Evolutionary conservation across 2,888 invertebrate species (phyloP), one percentile per base, ranked within the genome.

Genomic region (Mythimna lalbum): DNA sequence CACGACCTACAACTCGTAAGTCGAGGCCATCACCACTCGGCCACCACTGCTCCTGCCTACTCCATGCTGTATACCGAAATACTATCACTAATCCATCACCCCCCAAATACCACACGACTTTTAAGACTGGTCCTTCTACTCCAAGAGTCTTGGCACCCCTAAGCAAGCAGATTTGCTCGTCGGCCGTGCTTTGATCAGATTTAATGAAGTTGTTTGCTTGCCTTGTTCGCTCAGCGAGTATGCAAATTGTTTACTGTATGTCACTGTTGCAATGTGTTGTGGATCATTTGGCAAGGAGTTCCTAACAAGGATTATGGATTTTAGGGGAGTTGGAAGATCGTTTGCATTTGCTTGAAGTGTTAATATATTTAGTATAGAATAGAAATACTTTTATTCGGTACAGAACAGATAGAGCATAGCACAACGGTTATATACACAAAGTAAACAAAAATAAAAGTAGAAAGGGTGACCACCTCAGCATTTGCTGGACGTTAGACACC

Each of bases 161-260:
- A 69, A 81, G 55, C 62, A 79, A 79, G 73, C 73, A 78, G 74
- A 64, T 78, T 78, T 78, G 52, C 74, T 82, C 53, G 21, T 62
- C 67, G 59, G 36, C 76, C 64, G 57, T 73, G 70, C 56, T 70
- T 79, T 70, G 69, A 84, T 81, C 70, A 79, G 65, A 83, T 70
- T 83, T 77, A 84, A 83, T 77, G 79, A 82, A 79, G 82, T 76
- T 74, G 76, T 74, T 76, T 69, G 73, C 77, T 79, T 79, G 68
- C 73, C 68, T 69, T 81, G 70, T 60, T 64, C 63, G 33, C 61
- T 64, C 21, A 43, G 63, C 53, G 67, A 63, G 73, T 83, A 84
- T 83, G 82, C 84, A 83, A 84, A 83, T 84, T 72, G 69, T 77
- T 76, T 70, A 65, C 68, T 70, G 62, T 68, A 65, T 74, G 79